Conservation (phyloP, 1,140 invertebrate genomes). For the Chelonus insularis region DNA sequence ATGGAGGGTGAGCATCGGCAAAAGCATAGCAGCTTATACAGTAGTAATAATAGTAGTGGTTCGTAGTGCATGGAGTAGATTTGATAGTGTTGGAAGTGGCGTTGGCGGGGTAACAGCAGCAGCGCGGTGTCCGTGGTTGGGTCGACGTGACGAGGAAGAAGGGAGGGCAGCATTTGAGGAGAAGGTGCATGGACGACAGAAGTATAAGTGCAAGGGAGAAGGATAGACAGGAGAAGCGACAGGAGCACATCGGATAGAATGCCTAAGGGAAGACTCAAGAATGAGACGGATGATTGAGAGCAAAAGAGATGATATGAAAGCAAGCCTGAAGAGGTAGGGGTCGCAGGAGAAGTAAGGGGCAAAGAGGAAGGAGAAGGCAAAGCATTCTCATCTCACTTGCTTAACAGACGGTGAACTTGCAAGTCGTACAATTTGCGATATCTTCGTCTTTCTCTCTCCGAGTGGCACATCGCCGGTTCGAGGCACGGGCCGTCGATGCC, state of each 20-base stretch:
- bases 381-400: not conserved
- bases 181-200: not conserved
- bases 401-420: not conserved
- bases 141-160: not conserved
- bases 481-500: constrained; percentile 10
- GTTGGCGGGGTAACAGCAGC: constrained; percentile 4
- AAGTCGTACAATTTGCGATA: constrained; percentile 2
- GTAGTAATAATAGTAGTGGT: constrained; percentile 4
- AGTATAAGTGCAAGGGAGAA: not conserved
- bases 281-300: not conserved
- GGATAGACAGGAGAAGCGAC: not conserved
- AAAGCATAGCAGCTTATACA: not conserved
- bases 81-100: not conserved
- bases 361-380: not conserved
- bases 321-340: not conserved
- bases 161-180: constrained; percentile 9
- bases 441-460: not conserved
- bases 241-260: not conserved
- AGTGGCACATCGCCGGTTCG: not conserved
- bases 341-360: not conserved
- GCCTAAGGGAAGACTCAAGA: constrained; percentile 3
- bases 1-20: not conserved
- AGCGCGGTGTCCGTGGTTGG: constrained; percentile 1
- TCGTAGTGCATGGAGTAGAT: not conserved
- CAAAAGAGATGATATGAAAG: too few relatives aligned